Evolutionary conservation across 1,140 invertebrate genomes (phyloP).

Genomic region (Ceratosolen solmsi): DNA sequence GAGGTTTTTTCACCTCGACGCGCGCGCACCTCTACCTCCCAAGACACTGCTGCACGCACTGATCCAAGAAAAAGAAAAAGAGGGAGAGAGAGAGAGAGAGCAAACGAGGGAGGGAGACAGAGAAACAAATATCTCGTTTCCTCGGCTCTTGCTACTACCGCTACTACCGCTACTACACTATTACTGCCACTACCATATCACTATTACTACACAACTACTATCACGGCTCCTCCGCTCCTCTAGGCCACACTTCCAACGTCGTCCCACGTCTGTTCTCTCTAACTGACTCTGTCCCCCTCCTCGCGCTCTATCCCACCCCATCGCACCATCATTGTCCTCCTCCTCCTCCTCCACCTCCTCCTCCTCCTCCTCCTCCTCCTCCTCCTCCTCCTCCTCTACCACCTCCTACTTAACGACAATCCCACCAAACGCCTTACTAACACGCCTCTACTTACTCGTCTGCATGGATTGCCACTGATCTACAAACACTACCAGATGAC

Average conservation of each 20-base stretch:
- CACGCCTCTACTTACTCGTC: too few relatives aligned
- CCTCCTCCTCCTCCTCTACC: too few relatives aligned
- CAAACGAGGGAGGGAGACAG: too few relatives aligned
- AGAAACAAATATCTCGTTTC: too few relatives aligned
- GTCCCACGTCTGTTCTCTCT: neutral
- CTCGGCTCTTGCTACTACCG: too few relatives aligned
- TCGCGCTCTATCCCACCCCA: neutral
- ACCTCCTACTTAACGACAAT: too few relatives aligned
- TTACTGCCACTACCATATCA: too few relatives aligned
- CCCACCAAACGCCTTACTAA: too few relatives aligned
- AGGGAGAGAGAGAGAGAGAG: conserved; percentile 3
- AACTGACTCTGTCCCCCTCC: neutral
- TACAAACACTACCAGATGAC: too few relatives aligned
- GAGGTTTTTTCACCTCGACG: neutral
- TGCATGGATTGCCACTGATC: too few relatives aligned
- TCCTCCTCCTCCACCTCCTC: neutral
- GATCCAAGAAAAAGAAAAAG: neutral
- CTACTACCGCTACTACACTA: too few relatives aligned
- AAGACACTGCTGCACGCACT: neutral
- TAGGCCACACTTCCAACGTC: neutral
- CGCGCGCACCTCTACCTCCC: neutral
- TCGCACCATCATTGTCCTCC: neutral
- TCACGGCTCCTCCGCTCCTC: neutral
- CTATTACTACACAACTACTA: too few relatives aligned
- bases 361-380: neutral